Base-by-base conservation (phyloP, 2,888 invertebrate species). In the Torymus auratus region DNA sequence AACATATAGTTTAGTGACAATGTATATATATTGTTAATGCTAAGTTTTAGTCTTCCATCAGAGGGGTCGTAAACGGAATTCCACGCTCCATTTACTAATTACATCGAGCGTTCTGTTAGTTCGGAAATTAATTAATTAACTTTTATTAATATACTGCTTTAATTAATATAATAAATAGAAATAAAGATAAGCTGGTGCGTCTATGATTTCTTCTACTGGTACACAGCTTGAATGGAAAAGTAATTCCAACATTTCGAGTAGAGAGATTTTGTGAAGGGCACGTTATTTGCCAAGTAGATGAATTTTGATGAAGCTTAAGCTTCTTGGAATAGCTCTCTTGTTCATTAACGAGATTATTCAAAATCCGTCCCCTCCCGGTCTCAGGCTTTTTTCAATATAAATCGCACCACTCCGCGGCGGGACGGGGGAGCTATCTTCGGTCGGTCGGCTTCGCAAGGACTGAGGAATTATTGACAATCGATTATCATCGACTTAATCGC, bases 401-500 rank as follows among this genome's bases (percentile, higher is more conserved):
- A 72, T 61, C 17, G 28, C 28, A 28, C 3, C 28, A 28, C 28
- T 28, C 11, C 28, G n/a, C 28, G 2, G 56, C 50, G 23, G 28
- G 28, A 28, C 28, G 28, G 28, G 7, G 28, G 28, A 28, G 28
- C 28, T 28, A 28, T 28, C 17, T 58, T 23, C 12, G 0, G 50
- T 2, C 11, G n/a, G 12, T 11, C 53, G 28, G 53, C 13, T 58
- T 4, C 53, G 17, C 55, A 77, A 76, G 62, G 53, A 61, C 68
- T 11, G 5, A 20, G 52, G 50, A 78, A 78, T 72, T 71, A 72
- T 78, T 69, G 78, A 67, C 71, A 69, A 78, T 78, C 78, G 78
- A 78, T 78, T 71, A 78, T 28, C 28, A 28, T 78, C 71, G 72
- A 60, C 65, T 62, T 72, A 67, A 77, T 70, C 76, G 55, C 15